Base-by-base conservation (phyloP, 37 sponge, comb jelly and placozoan species). In the Geodia barretti region DNA sequence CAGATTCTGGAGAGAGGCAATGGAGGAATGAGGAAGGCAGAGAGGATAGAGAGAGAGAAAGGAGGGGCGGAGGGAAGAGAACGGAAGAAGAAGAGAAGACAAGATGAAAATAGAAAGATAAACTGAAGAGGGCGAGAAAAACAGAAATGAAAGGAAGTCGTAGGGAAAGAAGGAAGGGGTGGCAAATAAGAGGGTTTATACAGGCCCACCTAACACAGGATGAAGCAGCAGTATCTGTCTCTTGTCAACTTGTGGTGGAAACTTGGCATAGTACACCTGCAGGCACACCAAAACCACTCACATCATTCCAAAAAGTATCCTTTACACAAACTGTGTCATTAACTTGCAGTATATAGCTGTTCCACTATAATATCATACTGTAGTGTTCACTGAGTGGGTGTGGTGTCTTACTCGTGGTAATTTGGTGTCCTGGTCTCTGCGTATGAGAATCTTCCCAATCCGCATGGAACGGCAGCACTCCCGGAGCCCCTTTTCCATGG, bases 401-500 rank as follows among this genome's bases (percentile, higher is more conserved):
- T 62, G 3, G 64, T 47, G 9, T 14, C 70, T 59, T 38, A 72
- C 81, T 61, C 62, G 30, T 3, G 42, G 4, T 34, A 11, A 31
- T 66, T 21, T 1, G 75, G 29, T 23, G 31, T 38, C 42, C 83
- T 73, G 41, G 58, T 73, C 32, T 47, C 83, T 83, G 41, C 88
- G 73, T 20, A 97, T 94, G 28, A 97, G 80, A 59, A 97, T 97
- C 82, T 97, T 97, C 17, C 97, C 97, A 25, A 97, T 97, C 11
- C 97, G 40, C 66, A 97, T 94, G 5, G 95, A 94, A 38, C 95
- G 79, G 43, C 95, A 97, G 77, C 95, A 94, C 36, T 97, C 87
- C 25, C 95, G n/a, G 25, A 97, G 39, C 0, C 88, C 93, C 60
- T 87, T 94, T 82, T 97, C 97, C 97, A 97, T 97, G 59, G 97